A percentile compares a stretch with the other conserved stretches of the same genome.
phyloP scores from a whole-genome alignment of 2,113 vertebrate species.

The Odocoileus virginianus region DNA sequence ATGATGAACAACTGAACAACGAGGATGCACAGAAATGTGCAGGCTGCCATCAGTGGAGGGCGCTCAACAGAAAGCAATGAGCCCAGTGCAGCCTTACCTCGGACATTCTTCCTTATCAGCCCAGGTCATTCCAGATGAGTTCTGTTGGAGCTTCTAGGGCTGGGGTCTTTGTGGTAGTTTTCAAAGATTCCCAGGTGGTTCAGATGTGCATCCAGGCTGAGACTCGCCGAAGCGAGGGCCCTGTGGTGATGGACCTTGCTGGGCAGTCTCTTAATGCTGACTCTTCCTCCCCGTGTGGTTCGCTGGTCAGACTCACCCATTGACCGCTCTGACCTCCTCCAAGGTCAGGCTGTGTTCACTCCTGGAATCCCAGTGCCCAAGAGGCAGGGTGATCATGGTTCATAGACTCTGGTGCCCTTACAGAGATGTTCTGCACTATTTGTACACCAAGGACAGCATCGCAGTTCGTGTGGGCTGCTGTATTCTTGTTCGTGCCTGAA shows the following conservation, averaged over 20 bases:
- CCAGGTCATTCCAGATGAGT: accelerated
- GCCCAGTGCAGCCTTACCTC: background rate
- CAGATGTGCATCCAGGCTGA: background rate
- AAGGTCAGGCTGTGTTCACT: background rate
- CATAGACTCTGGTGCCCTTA: background rate
- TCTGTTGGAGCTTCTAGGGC: background rate
- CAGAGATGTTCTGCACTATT: background rate
- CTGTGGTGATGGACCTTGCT: background rate
- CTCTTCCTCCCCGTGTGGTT: background rate
- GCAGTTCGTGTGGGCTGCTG: accelerated
- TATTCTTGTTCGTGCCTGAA: background rate
- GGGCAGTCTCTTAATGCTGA: background rate
- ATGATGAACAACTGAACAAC: background rate
- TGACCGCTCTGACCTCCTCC: background rate
- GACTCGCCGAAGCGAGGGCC: background rate
- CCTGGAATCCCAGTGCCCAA: background rate
- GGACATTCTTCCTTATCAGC: background rate
- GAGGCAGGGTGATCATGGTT: background rate
- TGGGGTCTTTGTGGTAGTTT: background rate
- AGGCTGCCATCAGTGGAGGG: background rate
- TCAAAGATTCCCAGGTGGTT: background rate
- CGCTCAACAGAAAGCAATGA: background rate
- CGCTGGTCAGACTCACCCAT: background rate
- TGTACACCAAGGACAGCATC: no score
- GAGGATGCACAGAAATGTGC: background rate